Base-by-base conservation (phyloP, 2,797 vertebrate species). In the Geotrypetes seraphini region DNA sequence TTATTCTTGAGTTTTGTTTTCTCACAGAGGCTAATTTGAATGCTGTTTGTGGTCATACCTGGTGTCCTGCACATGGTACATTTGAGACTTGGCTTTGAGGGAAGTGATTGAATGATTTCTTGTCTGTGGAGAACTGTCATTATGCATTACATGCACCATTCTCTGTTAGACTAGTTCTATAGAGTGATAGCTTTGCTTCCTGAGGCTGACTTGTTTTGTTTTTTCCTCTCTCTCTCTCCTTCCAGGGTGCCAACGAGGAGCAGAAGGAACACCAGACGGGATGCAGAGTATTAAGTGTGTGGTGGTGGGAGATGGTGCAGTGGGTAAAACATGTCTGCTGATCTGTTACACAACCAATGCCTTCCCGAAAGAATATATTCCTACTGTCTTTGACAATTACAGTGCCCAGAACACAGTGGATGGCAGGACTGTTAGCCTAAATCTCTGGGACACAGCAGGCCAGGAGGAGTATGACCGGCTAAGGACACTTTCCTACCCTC, bases 271-370 rank as follows among this genome's bases (percentile, higher is more conserved):
- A 12, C 28, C 30, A 2, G 12, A 26, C 2, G 35, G 14, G 14
- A 89, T 90, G 87, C 85, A 88, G 67, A 89, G 78, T 62, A 84
- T 90, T 51, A 89, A 88, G 68, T 88, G 86, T 22, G 85, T 90
- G 52, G 86, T 90, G 51, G 83, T 89, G 39, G 88, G 88, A 0
- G 86, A 89, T 0, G 87, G 85, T 28, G 86, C 87, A 0, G 88
- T 89, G 40, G 88, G 87, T 13, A 89, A 90, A 66, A 90, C 88
- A 6, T 89, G 86, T 46, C 81, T 90, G 16, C 78, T 89, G 13
- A 89, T 89, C 61, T 89, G 86, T 64, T 87, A 86, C 49, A 89
- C 87, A n/a, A 88, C 85, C 50, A 85, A 84, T 0, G 82, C 85
- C 58, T 90, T 89, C 60, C 88, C 87, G 55, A 86, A 84, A 48